Conservation (phyloP, 2,113 vertebrate species). For the Clarias macrocephalus region DNA sequence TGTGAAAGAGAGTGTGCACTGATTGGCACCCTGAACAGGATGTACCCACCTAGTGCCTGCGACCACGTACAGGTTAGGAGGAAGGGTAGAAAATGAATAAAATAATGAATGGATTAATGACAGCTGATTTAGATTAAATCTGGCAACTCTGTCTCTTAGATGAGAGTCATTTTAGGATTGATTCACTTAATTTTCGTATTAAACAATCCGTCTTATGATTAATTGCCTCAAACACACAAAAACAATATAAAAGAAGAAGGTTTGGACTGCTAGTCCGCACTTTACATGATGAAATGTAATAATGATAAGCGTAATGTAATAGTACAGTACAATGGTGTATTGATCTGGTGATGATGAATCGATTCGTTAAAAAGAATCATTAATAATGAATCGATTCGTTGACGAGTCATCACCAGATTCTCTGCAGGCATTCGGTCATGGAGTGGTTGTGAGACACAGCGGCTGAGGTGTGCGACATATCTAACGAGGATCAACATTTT, state of each 20-base stretch:
- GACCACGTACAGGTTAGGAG: too few relatives aligned
- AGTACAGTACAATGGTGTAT: too few relatives aligned
- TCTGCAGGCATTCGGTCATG: constrained; percentile 12
- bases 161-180: background rate
- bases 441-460: background rate
- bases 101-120: background rate
- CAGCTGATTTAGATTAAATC: too few relatives aligned
- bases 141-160: background rate
- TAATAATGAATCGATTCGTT: constrained; percentile 1
- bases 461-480: background rate
- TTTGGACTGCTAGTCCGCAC: too few relatives aligned
- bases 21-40: too few relatives aligned
- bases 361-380: background rate
- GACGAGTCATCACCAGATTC: background rate
- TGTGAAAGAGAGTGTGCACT: too few relatives aligned
- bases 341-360: background rate
- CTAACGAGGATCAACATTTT: background rate
- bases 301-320: too few relatives aligned
- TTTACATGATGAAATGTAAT: background rate
- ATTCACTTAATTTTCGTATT: background rate
- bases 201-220: background rate
- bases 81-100: too few relatives aligned
- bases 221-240: background rate
- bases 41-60: too few relatives aligned
- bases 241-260: background rate